Evolutionary conservation across 2,797 vertebrate species (phyloP).

Genomic region (Schizopygopsis pylzovi): DNA sequence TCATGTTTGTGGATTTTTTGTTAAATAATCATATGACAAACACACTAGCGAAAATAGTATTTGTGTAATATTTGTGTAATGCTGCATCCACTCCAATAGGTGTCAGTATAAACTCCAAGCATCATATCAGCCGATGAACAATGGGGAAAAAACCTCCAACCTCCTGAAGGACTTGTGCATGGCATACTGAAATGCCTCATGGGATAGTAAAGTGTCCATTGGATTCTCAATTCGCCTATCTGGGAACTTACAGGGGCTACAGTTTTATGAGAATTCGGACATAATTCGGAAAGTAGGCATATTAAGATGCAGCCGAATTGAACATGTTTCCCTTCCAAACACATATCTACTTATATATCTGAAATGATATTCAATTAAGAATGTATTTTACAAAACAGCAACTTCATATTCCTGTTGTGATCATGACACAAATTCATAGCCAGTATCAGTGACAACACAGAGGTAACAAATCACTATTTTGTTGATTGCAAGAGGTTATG

Average conservation of each 20-base stretch:
- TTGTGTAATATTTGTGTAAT: background rate
- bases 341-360: background rate
- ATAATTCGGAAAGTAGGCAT: background rate
- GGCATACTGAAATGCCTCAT: background rate
- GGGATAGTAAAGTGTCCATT: background rate
- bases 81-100: background rate
- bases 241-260: background rate
- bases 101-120: background rate
- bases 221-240: background rate
- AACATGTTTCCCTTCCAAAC: background rate
- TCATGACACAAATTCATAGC: background rate
- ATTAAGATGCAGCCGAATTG: background rate
- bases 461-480: constrained; percentile 14
- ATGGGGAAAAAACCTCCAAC: background rate
- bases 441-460: background rate
- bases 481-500: constrained; percentile 1
- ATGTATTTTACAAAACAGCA: background rate
- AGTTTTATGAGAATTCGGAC: background rate
- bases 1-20: background rate
- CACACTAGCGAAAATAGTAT: background rate
- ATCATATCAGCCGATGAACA: too few relatives aligned
- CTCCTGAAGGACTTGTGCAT: background rate
- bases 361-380: background rate
- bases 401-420: background rate
- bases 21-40: background rate